Evolutionary conservation across 2,797 vertebrate genomes (phyloP).

Genomic region (Tapirus indicus): DNA sequence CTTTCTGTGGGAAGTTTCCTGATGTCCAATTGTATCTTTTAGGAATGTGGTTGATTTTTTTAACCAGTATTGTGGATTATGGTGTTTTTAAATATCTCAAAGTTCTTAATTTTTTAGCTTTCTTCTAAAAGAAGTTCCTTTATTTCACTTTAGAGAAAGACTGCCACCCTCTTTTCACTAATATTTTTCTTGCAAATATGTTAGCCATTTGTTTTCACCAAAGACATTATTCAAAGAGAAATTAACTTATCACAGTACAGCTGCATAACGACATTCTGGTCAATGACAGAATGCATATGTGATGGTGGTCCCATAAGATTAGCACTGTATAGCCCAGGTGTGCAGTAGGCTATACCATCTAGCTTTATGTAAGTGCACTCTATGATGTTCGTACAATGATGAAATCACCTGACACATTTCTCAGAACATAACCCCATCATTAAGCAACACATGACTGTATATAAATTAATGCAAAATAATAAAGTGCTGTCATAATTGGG

Average conservation of each 20-base stretch:
- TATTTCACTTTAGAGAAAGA: slow-evolving; percentile 52
- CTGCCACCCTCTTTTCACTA: slow-evolving; percentile 57
- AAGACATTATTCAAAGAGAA: not conserved
- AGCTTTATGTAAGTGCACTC: no score
- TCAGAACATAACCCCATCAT: no score
- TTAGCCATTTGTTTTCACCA: not conserved
- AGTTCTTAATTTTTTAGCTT: not conserved
- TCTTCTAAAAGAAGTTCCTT: not conserved
- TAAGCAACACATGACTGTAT: not conserved
- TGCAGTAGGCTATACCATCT: no score
- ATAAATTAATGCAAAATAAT: not conserved
- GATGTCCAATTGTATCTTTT: not conserved
- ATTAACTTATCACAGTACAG: not conserved
- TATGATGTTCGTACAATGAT: no score
- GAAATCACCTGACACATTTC: no score
- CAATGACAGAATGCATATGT: no score
- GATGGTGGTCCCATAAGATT: no score
- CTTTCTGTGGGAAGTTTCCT: not conserved
- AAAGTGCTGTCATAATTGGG: not conserved
- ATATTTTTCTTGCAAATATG: slow-evolving; percentile 33
- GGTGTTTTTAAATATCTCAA: not conserved
- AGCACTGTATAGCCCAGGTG: no score
- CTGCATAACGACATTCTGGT: no score
- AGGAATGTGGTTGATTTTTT: not conserved
- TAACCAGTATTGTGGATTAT: not conserved